phyloP scores from a whole-genome alignment of 2,113 vertebrate genomes.

The Ceratotherium simum region DNA sequence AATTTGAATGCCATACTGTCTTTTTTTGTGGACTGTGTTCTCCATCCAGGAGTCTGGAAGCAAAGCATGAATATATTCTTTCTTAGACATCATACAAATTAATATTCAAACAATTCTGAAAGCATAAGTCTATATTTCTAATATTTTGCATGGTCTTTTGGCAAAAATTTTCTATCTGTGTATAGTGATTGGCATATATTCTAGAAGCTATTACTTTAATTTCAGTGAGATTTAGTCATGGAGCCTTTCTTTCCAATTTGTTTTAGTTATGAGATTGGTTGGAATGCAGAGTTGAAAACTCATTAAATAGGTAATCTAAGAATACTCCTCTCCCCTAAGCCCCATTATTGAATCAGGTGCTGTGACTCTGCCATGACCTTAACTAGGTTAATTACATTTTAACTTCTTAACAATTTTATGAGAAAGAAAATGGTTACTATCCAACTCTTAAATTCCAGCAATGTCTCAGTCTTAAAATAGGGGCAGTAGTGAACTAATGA shows the following conservation, averaged over 20 bases:
- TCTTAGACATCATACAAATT: neutral
- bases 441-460: neutral
- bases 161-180: neutral
- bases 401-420: neutral
- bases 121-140: neutral
- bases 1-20: neutral
- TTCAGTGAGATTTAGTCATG: neutral
- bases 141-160: neutral
- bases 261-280: constrained; percentile 13
- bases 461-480: neutral
- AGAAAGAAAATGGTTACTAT: neutral
- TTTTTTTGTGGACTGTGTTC: neutral
- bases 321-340: neutral
- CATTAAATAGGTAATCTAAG: neutral
- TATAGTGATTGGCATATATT: neutral
- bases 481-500: neutral
- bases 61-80: neutral
- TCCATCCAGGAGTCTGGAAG: neutral
- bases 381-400: neutral
- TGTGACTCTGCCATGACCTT: neutral
- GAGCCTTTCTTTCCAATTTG: neutral
- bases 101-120: neutral
- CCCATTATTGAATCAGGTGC: neutral
- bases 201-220: neutral
- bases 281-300: neutral